Evolutionary conservation across 2,797 vertebrate species (phyloP), one percentile per base, ranked within the genome.

Genomic region (Peromyscus aztecus): DNA sequence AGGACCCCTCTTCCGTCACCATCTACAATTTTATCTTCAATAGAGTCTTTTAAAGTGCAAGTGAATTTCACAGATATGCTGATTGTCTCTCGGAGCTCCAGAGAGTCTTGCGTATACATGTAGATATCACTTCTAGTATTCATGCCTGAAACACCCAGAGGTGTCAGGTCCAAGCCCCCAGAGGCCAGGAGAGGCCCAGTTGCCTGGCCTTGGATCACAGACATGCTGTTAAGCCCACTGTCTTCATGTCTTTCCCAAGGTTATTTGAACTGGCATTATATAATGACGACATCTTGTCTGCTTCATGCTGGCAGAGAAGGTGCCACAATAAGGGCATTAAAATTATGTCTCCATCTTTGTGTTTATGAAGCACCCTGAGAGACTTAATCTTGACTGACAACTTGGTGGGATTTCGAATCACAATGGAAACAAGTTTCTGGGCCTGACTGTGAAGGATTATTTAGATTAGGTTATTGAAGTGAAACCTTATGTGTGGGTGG

Each of bases 41-140:
- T 46, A 8, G 87, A 69, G 29, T 40, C 27, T 95, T 93, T 89
- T 34, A 59, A 82, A 95, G 29, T 46, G 29, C 89, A 76, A 40
- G 10, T 21, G 1, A 19, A 55, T 90, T 92, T 63, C 86, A 81
- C 91, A 76, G 16, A 69, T 83, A 59, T 13, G 5, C 10, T 84
- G 23, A 83, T 88, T 77, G 9, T 78, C 40, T 85, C 19, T 37
- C 3, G 21, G 71, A 82, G 4, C 16, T 65, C n/a, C 29, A 92
- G 59, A 69, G 14, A 88, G 52, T 88, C 49, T 67, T 93, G 13
- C 43, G 0, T 16, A 27, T 24, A 29, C 89, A 31, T 21, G 1
- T 83, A 43, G 92, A 61, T 90, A 57, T n/a, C 3, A 27, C 8
- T 81, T 34, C 77, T 67, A 29, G 14, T 86, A 69, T 78, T 61